A percentile compares a stretch with the other conserved stretches of the same genome.
Conservation (phyloP, 2,797 vertebrate genomes). For the Miopithecus talapoin region DNA sequence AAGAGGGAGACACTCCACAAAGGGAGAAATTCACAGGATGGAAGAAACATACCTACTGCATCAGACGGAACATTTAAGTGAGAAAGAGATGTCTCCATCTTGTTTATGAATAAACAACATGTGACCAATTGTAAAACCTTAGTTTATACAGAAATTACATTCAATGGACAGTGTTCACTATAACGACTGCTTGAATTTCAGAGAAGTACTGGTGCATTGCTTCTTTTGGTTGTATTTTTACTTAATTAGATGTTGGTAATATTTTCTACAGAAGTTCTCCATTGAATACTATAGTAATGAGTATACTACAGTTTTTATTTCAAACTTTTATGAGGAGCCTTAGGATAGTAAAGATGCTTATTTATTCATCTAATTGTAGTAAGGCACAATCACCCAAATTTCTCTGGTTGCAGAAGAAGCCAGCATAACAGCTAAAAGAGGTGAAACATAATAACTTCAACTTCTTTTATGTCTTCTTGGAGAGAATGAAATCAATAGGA, state of each 20-base stretch:
- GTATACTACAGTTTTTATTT: slow-evolving; percentile 12
- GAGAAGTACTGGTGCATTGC: background rate
- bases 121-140: background rate
- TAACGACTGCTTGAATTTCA: background rate
- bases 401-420: slow-evolving; percentile 35
- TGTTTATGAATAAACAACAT: background rate
- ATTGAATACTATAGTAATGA: background rate
- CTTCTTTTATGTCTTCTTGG: slow-evolving; percentile 51
- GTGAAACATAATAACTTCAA: slow-evolving; percentile 24
- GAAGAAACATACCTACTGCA: background rate
- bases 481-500: slow-evolving; percentile 52
- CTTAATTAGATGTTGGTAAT: slow-evolving; percentile 47
- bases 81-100: background rate
- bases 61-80: background rate
- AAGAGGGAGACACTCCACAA: background rate
- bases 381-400: slow-evolving; percentile 46
- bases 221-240: slow-evolving; percentile 33
- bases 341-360: background rate
- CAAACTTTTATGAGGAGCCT: slow-evolving; percentile 24
- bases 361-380: slow-evolving; percentile 59
- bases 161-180: background rate
- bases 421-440: slow-evolving; percentile 49
- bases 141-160: background rate
- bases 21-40: background rate
- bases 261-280: background rate